phyloP scores from a whole-genome alignment of 2,888 invertebrate species.

The Dolomedes plantarius region DNA sequence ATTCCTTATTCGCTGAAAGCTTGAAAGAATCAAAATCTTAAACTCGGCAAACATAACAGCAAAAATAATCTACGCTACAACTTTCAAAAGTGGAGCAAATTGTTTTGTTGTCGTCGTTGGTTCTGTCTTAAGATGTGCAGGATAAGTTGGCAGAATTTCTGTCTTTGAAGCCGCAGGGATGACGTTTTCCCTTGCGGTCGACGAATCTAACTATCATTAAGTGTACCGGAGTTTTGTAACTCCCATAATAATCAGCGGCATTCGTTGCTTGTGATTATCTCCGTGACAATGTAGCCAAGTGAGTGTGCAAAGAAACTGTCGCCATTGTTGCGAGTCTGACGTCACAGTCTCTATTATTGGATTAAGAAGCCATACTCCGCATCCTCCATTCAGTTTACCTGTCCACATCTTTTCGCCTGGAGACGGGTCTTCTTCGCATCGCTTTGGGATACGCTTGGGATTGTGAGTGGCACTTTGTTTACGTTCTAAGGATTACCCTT shows the following conservation, averaged over 20 bases:
- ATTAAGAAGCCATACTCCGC: constrained; percentile 52
- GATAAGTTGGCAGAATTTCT: not conserved
- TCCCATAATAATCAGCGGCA: not conserved
- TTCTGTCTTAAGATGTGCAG: not conserved
- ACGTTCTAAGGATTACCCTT: constrained; percentile 3
- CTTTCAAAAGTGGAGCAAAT: not conserved
- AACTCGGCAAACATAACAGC: not conserved
- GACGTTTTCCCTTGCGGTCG: not conserved
- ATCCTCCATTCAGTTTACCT: constrained; percentile 57
- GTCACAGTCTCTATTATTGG: constrained; percentile 66
- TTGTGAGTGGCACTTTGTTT: constrained; percentile 44
- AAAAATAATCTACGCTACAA: not conserved
- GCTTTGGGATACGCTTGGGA: constrained; percentile 39
- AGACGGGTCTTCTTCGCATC: constrained; percentile 29
- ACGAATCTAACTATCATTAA: not conserved
- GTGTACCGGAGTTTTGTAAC: not conserved
- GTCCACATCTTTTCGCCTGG: constrained; percentile 44
- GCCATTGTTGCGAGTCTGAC: constrained; percentile 57
- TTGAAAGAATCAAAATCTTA: not conserved
- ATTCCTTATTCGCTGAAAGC: no score
- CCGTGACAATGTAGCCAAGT: constrained; percentile 58
- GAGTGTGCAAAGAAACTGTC: constrained; percentile 40
- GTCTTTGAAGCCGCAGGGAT: not conserved
- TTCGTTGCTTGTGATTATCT: constrained; percentile 11
- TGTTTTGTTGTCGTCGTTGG: not conserved